These are phyloP conservation scores for Brachionus rotundiformis DNA, from an alignment of 1,140 invertebrate species.

Conservation along the genomic window DNA sequence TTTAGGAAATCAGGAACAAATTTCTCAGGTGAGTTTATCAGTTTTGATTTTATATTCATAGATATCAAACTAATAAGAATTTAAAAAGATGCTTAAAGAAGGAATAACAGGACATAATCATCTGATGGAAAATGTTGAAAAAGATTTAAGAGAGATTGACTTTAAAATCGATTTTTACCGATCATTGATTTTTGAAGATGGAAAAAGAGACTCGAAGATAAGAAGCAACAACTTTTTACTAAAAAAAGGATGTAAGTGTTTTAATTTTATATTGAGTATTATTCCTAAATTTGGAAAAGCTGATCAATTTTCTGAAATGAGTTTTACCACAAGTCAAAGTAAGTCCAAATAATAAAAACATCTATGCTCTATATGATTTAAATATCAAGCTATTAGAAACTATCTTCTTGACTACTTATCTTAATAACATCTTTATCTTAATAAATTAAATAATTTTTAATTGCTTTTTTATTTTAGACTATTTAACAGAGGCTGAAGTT, in stretches of 20 bases:
- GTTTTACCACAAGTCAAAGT: background rate
- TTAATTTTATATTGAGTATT: background rate
- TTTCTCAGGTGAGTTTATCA: background rate
- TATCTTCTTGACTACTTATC: background rate
- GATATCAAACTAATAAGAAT: too few species aligned
- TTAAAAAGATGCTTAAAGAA: slow-evolving; percentile 1
- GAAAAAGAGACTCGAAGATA: slow-evolving; percentile 7
- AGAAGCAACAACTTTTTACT: background rate
- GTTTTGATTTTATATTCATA: too few species aligned
- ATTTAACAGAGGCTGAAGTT: slow-evolving; percentile 20
- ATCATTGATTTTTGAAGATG: background rate
- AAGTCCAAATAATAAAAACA: background rate
- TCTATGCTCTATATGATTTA: background rate
- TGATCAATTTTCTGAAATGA: background rate
- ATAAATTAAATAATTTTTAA: too few species aligned
- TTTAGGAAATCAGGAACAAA: background rate
- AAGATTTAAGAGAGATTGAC: slow-evolving; percentile 11
- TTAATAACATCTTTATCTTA: background rate
- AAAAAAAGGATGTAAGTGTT: slow-evolving; percentile 45
- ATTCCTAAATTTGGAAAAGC: background rate
- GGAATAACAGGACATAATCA: background rate
- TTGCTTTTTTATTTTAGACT: background rate
- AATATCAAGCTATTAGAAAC: background rate
- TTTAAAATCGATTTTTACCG: slow-evolving; percentile 29
- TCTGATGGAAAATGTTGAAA: slow-evolving; percentile 13